A percentile compares a stretch with the other conserved stretches of the same genome.
Evolutionary conservation across 2,113 vertebrate genomes (phyloP).

Genomic region (Genyomyrus donnyi): DNA sequence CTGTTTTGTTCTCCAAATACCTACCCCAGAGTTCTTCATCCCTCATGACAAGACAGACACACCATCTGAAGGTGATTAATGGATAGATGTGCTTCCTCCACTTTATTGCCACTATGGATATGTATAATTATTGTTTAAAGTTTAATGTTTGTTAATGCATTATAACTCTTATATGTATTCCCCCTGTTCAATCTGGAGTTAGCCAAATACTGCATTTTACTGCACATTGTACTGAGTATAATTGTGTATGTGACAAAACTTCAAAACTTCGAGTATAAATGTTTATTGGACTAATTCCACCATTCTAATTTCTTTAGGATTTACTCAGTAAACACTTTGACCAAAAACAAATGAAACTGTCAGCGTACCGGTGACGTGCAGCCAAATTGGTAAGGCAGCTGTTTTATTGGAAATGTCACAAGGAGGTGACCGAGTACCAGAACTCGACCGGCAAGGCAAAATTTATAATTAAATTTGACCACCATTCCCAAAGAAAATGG

Average conservation of each 20-base stretch:
- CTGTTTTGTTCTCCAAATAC: neutral
- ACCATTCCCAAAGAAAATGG: neutral
- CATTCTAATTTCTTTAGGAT: neutral
- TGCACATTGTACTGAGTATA: neutral
- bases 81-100: neutral
- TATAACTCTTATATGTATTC: neutral
- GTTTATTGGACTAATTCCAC: neutral
- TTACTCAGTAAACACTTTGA: neutral
- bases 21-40: neutral
- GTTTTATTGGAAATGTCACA: neutral
- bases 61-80: neutral
- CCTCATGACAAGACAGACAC: neutral
- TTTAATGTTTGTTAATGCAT: neutral
- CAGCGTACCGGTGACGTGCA: neutral
- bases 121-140: neutral
- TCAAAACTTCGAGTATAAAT: neutral
- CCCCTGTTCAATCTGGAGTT: neutral
- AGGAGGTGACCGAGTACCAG: neutral
- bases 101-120: neutral
- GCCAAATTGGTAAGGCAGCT: neutral
- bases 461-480: neutral
- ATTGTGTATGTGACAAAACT: neutral
- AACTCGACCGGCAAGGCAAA: neutral
- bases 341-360: neutral
- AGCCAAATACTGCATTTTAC: neutral